Conservation (phyloP, 2,888 invertebrate species). For the Dromius quadrimaculatus region DNA sequence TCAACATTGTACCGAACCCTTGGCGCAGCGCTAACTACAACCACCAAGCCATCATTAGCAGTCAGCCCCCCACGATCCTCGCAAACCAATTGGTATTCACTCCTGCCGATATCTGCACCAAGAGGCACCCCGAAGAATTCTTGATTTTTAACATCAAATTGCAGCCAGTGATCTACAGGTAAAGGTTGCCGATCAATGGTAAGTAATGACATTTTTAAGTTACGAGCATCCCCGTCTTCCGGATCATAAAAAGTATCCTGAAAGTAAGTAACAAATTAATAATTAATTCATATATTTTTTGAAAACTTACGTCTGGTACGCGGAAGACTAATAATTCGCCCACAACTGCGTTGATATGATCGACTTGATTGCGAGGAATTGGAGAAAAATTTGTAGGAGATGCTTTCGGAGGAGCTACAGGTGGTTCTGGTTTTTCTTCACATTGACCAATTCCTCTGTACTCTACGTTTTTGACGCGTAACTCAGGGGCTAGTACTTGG, state of each 20-base stretch:
- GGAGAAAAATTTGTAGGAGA: conserved; percentile 78
- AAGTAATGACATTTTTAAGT: conserved; percentile 79
- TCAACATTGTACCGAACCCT: conserved; percentile 79
- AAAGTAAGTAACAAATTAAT: conserved; percentile 54
- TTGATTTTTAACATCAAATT: conserved; percentile 88
- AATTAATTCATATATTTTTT: conserved; percentile 18
- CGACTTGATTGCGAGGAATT: conserved; percentile 85
- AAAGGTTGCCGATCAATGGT: conserved; percentile 79
- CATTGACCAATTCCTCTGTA: conserved; percentile 79
- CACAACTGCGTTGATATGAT: conserved; percentile 83
- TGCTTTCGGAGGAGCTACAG: conserved; percentile 69
- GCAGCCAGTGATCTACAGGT: conserved; percentile 82
- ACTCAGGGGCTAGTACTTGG: conserved; percentile 75
- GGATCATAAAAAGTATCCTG: conserved; percentile 92
- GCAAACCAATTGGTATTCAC: conserved; percentile 83
- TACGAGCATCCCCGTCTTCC: conserved; percentile 82
- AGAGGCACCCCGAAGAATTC: conserved; percentile 90
- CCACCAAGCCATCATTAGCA: conserved; percentile 83
- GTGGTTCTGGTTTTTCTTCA: conserved; percentile 68
- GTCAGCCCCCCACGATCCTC: conserved; percentile 80
- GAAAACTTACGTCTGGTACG: conserved; percentile 78
- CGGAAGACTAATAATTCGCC: conserved; percentile 85
- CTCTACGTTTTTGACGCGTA: conserved; percentile 74
- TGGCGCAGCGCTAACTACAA: conserved; percentile 77
- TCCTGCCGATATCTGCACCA: conserved; percentile 77